phyloP scores from a whole-genome alignment of 2,113 vertebrate species.

The Brachyhypopomus occidentalis region DNA sequence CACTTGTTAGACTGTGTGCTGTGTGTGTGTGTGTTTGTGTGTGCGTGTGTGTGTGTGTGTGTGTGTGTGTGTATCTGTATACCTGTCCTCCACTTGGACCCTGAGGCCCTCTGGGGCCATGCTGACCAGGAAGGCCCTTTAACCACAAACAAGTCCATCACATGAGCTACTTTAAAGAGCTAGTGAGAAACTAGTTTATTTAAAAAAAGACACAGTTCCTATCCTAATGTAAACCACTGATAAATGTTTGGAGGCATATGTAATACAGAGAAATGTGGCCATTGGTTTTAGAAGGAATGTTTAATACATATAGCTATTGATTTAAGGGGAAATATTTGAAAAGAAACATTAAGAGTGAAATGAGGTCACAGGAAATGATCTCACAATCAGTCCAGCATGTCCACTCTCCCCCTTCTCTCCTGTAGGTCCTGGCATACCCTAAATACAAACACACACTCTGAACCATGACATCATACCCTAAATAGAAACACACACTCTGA shows the following conservation, averaged over 20 bases:
- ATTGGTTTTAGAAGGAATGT: too few species aligned
- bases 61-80: neutral
- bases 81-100: slow-evolving; percentile 84
- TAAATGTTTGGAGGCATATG: too few species aligned
- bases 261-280: too few species aligned
- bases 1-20: neutral
- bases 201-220: too few species aligned
- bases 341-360: neutral
- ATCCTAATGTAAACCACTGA: too few species aligned
- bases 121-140: slow-evolving; percentile 75
- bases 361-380: slow-evolving; percentile 30
- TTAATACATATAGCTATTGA: neutral
- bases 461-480: slow-evolving; percentile 68
- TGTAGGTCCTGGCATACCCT: slow-evolving; percentile 78
- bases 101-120: slow-evolving; percentile 80
- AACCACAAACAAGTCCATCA: slow-evolving; percentile 2
- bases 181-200: too few species aligned
- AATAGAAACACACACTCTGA: slow-evolving; percentile 12
- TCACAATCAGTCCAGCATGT: slow-evolving; percentile 71
- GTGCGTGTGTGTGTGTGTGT: neutral
- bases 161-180: neutral
- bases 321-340: too few species aligned
- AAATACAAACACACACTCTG: slow-evolving; percentile 41
- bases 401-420: slow-evolving; percentile 78
- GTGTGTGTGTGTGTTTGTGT: neutral